Evolutionary conservation across 2,113 vertebrate species (phyloP), one percentile per base, ranked within the genome.

Genomic region (Anguilla japonica): DNA sequence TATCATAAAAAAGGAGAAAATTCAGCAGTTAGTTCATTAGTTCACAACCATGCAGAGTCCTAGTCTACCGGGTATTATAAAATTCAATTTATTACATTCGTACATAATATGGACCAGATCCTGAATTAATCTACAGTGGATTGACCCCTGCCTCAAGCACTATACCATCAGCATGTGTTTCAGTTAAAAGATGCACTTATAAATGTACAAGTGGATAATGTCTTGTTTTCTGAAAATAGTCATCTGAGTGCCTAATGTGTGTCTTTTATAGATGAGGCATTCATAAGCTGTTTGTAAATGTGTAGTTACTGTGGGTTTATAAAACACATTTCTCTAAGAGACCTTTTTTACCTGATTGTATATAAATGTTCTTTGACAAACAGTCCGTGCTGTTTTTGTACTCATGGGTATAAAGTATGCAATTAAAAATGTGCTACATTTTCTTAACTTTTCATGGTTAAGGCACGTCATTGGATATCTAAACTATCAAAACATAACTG

Each of bases 41-140:
- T 50, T 43, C 81, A 26, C 26, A 43, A 53, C 81, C 7, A 18
- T n/a, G 41, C 41, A 50, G 41, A 50, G 1, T 20, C 41, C 79
- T n/a, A 20, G 41, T 1, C 80, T 82, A 18, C 15, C 22, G 43
- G 43, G 41, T 43, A 82, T 82, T 82, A 20, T 82, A 82, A 46
- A 82, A 41, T 46, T 41, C 80, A 82, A 82, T 82, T 50, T 43
- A 82, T 82, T 26, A 50, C 26, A 82, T 41, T 20, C 60, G 41
- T 46, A 83, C 41, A 40, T 83, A 67, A 75, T 26, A 20, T 83
- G 81, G 81, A 20, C 11, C 83, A 87, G 83, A 83, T 87, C 43
- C 60, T 83, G 81, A 53, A 34, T 67, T 83, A 39, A 82, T 87
- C 41, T 22, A 83, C n/a, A 71, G 43, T 15, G 40, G 41, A 40